These are phyloP conservation scores for Auanema sp. DNA, from an alignment of 2,888 invertebrate species.

Conservation along the genomic window DNA sequence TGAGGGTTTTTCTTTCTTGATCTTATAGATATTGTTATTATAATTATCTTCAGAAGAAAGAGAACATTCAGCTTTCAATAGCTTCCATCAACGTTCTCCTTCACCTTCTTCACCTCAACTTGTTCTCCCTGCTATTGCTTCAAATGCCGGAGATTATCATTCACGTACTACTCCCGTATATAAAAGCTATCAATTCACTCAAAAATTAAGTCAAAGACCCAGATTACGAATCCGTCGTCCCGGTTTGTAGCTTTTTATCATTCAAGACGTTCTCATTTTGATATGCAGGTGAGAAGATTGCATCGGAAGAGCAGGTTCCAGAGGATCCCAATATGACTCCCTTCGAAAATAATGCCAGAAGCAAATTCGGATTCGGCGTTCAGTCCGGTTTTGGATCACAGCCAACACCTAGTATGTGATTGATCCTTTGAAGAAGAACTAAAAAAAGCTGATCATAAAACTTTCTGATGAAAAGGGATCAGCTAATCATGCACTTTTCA, in stretches of 20 bases:
- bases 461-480: neutral
- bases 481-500: slow-evolving; percentile 4
- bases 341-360: slow-evolving; percentile 45
- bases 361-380: slow-evolving; percentile 25
- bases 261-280: slow-evolving; percentile 9
- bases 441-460: neutral
- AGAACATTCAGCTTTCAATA: neutral
- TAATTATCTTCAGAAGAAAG: slow-evolving; percentile 2
- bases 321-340: slow-evolving; percentile 45
- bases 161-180: slow-evolving; percentile 40
- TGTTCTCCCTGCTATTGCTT: slow-evolving; percentile 24
- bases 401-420: no score
- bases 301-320: neutral
- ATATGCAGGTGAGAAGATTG: slow-evolving; percentile 7
- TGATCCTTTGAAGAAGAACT: no score
- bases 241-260: slow-evolving; percentile 31
- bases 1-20: slow-evolving; percentile 7
- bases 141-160: slow-evolving; percentile 42
- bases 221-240: slow-evolving; percentile 58
- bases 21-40: slow-evolving; percentile 6
- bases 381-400: slow-evolving; percentile 1
- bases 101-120: slow-evolving; percentile 7
- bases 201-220: slow-evolving; percentile 58
- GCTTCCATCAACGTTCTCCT: neutral
- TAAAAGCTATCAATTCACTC: slow-evolving; percentile 50